Conservation (phyloP, 2,888 invertebrate genomes). For the Apotomis capreana region DNA sequence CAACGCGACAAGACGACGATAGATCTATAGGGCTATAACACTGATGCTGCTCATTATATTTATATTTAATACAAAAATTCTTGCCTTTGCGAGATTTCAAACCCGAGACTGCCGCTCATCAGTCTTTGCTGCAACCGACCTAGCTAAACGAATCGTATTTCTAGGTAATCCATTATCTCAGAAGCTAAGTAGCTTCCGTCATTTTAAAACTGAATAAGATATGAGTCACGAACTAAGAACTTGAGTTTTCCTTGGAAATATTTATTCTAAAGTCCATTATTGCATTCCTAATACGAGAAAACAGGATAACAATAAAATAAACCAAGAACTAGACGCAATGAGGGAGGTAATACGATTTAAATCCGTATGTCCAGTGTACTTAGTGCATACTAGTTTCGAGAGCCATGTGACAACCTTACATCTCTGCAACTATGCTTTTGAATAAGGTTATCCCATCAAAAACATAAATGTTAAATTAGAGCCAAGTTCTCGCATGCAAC, state of each 20-base stretch:
- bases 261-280: slow-evolving; percentile 2
- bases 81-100: too few relatives aligned
- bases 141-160: too few relatives aligned
- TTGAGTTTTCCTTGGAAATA: not conserved
- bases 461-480: too few relatives aligned
- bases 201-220: slow-evolving; percentile 2
- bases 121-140: too few relatives aligned
- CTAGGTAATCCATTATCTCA: too few relatives aligned
- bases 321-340: not conserved
- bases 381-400: slow-evolving; percentile 7
- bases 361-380: not conserved
- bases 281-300: not conserved
- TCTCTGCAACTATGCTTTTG: slow-evolving; percentile 46
- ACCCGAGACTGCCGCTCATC: too few relatives aligned
- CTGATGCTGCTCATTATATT: too few relatives aligned
- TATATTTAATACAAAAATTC: too few relatives aligned
- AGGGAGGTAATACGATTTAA: not conserved
- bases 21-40: too few relatives aligned
- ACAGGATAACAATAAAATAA: not conserved
- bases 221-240: not conserved
- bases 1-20: too few relatives aligned
- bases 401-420: slow-evolving; percentile 33
- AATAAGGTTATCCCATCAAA: slow-evolving; percentile 67
- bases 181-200: too few relatives aligned
- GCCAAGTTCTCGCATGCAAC: too few relatives aligned